phyloP scores from a whole-genome alignment of 2,797 vertebrate genomes.

The Prionace glauca region DNA sequence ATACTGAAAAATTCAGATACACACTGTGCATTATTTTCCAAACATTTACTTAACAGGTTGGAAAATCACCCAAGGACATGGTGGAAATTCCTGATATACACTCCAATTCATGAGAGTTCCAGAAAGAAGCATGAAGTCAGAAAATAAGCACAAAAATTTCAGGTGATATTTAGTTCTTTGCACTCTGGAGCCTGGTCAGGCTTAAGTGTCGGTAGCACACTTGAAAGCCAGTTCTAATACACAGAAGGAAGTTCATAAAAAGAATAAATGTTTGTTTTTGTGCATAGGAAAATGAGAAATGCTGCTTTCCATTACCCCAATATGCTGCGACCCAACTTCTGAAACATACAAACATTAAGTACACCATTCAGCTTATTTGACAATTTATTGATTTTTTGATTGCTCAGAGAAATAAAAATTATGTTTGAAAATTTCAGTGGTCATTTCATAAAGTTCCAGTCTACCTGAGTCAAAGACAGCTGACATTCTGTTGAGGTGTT shows the following conservation, averaged over 20 bases:
- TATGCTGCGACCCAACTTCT: background rate
- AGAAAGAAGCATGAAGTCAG: background rate
- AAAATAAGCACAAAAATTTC: background rate
- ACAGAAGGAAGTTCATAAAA: background rate
- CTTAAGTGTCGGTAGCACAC: background rate
- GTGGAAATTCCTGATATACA: background rate
- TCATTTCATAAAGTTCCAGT: background rate
- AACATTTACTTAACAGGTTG: background rate
- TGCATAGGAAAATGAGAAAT: background rate
- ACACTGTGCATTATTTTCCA: background rate
- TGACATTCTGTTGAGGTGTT: background rate
- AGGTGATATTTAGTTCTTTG: background rate
- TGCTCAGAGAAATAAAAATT: background rate
- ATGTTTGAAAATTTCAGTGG: background rate
- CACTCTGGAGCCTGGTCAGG: background rate
- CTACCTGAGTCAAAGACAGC: background rate
- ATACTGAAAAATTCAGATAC: background rate
- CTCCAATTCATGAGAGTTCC: background rate
- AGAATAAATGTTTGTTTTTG: background rate
- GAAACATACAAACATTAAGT: background rate
- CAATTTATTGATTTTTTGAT: background rate
- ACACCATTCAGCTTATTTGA: background rate
- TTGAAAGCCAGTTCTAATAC: background rate
- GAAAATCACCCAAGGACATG: background rate
- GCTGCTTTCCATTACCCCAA: background rate